Base-by-base conservation (phyloP, 2,113 vertebrate genomes). In the Corynorhinus townsendii region DNA sequence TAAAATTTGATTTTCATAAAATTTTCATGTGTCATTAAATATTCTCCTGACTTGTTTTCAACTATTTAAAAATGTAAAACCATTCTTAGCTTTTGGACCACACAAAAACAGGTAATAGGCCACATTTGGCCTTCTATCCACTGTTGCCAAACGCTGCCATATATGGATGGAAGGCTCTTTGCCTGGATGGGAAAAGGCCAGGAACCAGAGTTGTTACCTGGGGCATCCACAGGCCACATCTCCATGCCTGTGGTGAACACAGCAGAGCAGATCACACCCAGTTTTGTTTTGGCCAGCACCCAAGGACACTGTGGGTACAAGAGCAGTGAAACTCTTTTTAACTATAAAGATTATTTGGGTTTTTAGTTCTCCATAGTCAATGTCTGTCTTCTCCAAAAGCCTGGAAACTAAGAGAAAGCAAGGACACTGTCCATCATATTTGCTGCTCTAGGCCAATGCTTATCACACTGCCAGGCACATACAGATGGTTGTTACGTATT, bases 231-330 rank as follows among this genome's bases (percentile, higher is more conserved):
- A 73, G 14, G 22, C 59, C 94, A 91, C 86, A 56, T 81, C n/a
- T 64, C 11, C 1, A 16, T 26, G 52, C 59, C 76, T 93, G n/a
- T 47, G 59, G 92, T 72, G 49, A 94, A 24, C 1, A 28, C 3
- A 52, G 38, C 71, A 54, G 64, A 76, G 75, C 8, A 1, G 71
- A 54, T 87, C 92, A 96, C 86, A 87, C 75, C 80, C 93, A 93
- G 86, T 35, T 95, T 88, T 94, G 20, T 91, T 69, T 40, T 79
- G 86, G 96, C 40, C 62, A 35, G 73, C 24, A 62, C 54, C n/a
- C 73, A 93, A 83, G 73, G 54, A 89, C 38, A 47, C 56, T 38
- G 45, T 85, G 84, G 68, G 38, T 40, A 89, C 15, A 15, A 64
- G 33, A 28, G 30, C 12, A 49, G 54, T 69, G 0, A 68, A 64